Evolutionary conservation across 2,113 vertebrate genomes (phyloP).

Genomic region (Larimichthys polyactis): DNA sequence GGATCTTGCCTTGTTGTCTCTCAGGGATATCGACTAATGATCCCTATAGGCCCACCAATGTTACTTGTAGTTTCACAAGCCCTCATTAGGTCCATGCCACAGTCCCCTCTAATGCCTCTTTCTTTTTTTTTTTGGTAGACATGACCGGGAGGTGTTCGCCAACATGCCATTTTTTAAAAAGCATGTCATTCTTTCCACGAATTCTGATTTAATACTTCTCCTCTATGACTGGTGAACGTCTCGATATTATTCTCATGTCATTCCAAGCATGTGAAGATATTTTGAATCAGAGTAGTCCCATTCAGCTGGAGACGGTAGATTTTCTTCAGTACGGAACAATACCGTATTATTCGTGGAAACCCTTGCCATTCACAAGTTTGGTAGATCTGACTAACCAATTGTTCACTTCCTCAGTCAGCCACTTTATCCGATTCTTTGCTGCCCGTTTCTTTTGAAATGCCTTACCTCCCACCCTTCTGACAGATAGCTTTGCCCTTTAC

Average conservation of each 20-base stretch:
- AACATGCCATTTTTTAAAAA: no score
- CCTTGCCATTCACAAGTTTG: no score
- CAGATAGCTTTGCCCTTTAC: conserved; percentile 2
- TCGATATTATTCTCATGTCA: no score
- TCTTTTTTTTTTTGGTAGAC: no score
- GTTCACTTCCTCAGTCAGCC: background rate
- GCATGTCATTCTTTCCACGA: background rate
- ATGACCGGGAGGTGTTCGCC: no score
- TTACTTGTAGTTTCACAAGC: background rate
- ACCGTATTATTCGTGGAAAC: no score
- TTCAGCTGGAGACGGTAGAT: no score
- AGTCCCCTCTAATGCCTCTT: background rate
- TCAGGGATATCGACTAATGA: conserved; percentile 5
- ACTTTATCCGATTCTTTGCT: conserved; percentile 12
- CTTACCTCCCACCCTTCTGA: background rate
- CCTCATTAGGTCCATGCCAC: background rate
- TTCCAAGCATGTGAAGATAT: no score
- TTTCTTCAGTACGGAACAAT: no score
- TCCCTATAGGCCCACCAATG: background rate
- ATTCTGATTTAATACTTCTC: no score
- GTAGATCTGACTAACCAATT: background rate
- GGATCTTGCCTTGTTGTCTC: conserved; percentile 10
- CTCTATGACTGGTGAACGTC: no score
- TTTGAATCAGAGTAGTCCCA: no score
- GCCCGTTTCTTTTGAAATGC: conserved; percentile 3